Percentiles rank a stretch among this genome's conserved stretches.
Evolutionary conservation across 1,140 invertebrate species (phyloP).

Genomic region (Drosophila ficusphila): DNA sequence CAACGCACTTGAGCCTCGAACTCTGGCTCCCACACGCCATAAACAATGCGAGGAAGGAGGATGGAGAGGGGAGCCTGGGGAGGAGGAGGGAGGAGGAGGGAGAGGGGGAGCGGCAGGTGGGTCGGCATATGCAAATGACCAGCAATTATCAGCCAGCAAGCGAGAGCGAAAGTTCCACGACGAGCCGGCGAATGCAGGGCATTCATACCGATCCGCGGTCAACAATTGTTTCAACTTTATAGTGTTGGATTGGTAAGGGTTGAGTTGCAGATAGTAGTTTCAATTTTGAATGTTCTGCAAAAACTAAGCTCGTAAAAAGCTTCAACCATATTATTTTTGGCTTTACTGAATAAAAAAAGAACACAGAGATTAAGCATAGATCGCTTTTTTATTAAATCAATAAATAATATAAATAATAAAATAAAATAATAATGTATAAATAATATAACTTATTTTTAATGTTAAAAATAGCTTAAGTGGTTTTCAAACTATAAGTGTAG

Average conservation of each 20-base stretch:
- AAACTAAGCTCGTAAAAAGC: background rate
- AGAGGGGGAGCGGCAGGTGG: background rate
- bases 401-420: too few relatives aligned
- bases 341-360: too few relatives aligned
- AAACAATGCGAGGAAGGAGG: slow-evolving; percentile 4
- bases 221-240: background rate
- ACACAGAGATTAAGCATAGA: too few relatives aligned
- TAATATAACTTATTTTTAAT: too few relatives aligned
- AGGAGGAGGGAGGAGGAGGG: background rate
- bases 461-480: too few relatives aligned
- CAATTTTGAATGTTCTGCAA: background rate
- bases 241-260: too few relatives aligned
- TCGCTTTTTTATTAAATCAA: too few relatives aligned
- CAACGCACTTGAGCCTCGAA: slow-evolving; percentile 26
- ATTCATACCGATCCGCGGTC: background rate
- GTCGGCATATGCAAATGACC: slow-evolving; percentile 72
- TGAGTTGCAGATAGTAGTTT: background rate
- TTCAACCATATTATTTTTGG: too few relatives aligned
- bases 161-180: slow-evolving; percentile 75
- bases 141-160: slow-evolving; percentile 31
- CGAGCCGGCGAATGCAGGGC: slow-evolving; percentile 47
- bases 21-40: slow-evolving; percentile 62
- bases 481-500: too few relatives aligned
- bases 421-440: too few relatives aligned
- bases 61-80: background rate